phyloP scores from a whole-genome alignment of 2,797 vertebrate genomes.

The Sebastes melanostomus region DNA sequence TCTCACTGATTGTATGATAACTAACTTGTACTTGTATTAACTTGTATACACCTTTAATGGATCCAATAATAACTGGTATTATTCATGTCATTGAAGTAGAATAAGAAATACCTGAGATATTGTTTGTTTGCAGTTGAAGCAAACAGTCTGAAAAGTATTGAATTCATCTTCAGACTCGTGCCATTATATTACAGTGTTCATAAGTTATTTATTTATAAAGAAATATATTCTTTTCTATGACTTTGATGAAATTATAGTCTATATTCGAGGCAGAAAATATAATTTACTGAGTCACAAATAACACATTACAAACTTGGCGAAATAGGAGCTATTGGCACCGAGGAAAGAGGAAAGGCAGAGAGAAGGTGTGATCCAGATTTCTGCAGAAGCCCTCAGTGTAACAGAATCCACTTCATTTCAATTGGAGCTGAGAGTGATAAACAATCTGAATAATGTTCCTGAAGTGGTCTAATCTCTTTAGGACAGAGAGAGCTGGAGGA shows the following conservation, averaged over 20 bases:
- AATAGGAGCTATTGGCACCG: not conserved
- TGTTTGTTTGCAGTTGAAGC: not conserved
- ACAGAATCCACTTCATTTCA: conserved; percentile 79
- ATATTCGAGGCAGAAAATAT: not conserved
- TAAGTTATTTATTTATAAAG: not conserved
- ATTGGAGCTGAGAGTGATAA: conserved; percentile 76
- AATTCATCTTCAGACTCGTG: not conserved
- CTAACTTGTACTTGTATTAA: not conserved
- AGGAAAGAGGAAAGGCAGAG: conserved; percentile 3
- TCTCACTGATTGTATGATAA: not conserved
- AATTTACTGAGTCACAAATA: not conserved
- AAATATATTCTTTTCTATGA: not conserved
- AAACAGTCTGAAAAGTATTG: not conserved
- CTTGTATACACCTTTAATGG: not conserved
- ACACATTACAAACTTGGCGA: not conserved
- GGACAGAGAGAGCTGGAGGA: conserved; percentile 58
- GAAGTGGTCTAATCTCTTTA: conserved; percentile 80
- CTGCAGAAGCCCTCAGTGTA: conserved; percentile 55
- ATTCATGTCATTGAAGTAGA: not conserved
- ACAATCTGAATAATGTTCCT: conserved; percentile 78
- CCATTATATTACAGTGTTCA: not conserved
- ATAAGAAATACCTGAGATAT: not conserved
- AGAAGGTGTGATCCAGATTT: conserved; percentile 43
- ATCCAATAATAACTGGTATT: not conserved
- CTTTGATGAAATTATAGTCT: not conserved